Evolutionary conservation across 2,113 vertebrate species (phyloP).

Genomic region (Sinocyclocheilus rhinocerous): DNA sequence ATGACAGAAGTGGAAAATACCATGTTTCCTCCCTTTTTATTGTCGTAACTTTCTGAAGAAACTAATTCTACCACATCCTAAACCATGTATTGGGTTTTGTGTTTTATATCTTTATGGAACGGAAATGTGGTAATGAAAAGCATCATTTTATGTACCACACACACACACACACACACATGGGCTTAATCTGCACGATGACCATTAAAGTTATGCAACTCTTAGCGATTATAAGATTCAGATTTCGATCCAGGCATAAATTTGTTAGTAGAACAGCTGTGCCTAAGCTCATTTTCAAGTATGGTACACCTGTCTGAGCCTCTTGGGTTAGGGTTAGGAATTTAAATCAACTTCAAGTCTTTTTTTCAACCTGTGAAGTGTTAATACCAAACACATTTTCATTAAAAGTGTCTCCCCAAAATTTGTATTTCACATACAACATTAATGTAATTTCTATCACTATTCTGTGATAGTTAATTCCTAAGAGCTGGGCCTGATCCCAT

Average conservation of each 20-base stretch:
- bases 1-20: not conserved
- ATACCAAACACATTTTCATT: not conserved
- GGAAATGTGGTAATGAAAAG: not conserved
- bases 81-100: not conserved
- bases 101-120: not conserved
- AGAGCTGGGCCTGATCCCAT: not conserved
- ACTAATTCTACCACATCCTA: not conserved
- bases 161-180: not conserved
- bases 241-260: too few relatives aligned
- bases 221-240: too few relatives aligned
- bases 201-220: not conserved
- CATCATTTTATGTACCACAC: not conserved
- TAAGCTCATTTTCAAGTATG: too few relatives aligned
- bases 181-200: not conserved
- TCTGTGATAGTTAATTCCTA: not conserved
- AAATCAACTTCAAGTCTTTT: too few relatives aligned
- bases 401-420: not conserved
- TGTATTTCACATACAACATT: too few relatives aligned
- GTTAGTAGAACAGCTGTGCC: too few relatives aligned
- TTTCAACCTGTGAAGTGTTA: too few relatives aligned
- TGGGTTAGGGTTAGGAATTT: too few relatives aligned
- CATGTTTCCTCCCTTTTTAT: not conserved
- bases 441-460: too few relatives aligned
- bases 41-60: not conserved
- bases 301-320: too few relatives aligned